A percentile compares a stretch with the other conserved stretches of the same genome.
Conservation (phyloP, 92 coral and sea anemone genomes). For the Blastomussa wellsi region DNA sequence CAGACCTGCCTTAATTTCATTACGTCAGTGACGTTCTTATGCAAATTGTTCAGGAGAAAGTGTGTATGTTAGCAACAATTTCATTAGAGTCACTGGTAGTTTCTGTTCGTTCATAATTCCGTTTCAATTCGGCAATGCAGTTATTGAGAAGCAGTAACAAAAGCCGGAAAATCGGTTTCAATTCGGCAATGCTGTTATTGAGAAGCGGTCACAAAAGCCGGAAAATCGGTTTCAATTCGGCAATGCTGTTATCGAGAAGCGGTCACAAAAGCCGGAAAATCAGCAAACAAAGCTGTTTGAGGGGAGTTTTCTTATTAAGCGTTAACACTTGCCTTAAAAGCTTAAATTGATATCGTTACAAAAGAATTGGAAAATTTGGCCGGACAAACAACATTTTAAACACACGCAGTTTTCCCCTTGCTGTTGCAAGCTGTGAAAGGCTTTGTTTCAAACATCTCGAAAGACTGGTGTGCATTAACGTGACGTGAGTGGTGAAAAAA, state of each 20-base stretch:
- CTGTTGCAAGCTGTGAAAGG: background rate
- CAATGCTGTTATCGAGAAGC: background rate
- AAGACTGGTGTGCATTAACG: background rate
- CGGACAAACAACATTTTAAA: conserved; percentile 12
- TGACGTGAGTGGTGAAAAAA: background rate
- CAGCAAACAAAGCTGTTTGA: background rate
- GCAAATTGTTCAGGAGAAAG: background rate
- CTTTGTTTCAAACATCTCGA: background rate
- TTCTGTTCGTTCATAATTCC: background rate
- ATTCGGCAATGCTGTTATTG: no score
- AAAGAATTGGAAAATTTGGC: background rate
- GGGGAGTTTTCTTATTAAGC: background rate
- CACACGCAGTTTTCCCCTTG: background rate
- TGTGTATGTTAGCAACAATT: background rate
- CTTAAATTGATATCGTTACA: background rate
- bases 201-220: no score
- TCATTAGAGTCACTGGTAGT: background rate
- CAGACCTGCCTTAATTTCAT: background rate
- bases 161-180: background rate
- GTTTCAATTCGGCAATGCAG: background rate
- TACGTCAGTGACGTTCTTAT: background rate
- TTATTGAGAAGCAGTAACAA: no score
- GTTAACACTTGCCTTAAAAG: background rate
- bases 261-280: conserved; percentile 1
- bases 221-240: background rate